Base-by-base conservation (phyloP, 2,888 invertebrate genomes). In the Pediacus dermestoides region DNA sequence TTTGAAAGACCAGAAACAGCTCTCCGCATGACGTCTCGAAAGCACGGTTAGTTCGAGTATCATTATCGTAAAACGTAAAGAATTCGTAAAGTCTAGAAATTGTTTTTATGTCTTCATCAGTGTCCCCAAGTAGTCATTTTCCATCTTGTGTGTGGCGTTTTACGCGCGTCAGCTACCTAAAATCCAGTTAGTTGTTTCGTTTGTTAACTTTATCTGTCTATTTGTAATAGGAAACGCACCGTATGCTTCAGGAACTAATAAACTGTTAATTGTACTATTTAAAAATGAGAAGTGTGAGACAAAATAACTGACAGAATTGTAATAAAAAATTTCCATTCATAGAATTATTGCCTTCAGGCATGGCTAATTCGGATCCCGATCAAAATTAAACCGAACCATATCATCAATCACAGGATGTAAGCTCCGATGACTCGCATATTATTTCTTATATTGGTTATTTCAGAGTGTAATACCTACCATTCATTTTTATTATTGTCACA, bases 341-440 rank as follows among this genome's bases (percentile, higher is more conserved):
- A 50, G 48, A 55, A 48, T 55, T 55, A 58, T 58, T 58, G 55
- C 55, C 52, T 55, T 56, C 48, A 56, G 55, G 59, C 60, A 60
- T 61, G 60, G 57, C 55, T 61, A 61, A 61, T 63, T 52, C 44
- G 52, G 55, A 55, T 57, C 53, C 54, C 53, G 52, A 56, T 53
- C 50, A 55, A 56, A 58, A 58, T 57, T 56, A 57, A 53, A 55
- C 50, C 47, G 46, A 46, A 44, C 48, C 57, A 54, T 49, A 56
- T 55, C 55, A 53, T 60, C 59, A 60, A 60, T 60, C 60, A 53
- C 60, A 58, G 61, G 61, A 61, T 59, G 56, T 60, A 61, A 57
- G 61, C 55, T 54, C 50, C 51, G 58, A 58, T 61, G 60, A 61
- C 57, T 60, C 46, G 57, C 55, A 47, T 57, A 55, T 60, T 57